phyloP scores from a whole-genome alignment of 2,113 vertebrate species.

The Gavialis gangeticus region DNA sequence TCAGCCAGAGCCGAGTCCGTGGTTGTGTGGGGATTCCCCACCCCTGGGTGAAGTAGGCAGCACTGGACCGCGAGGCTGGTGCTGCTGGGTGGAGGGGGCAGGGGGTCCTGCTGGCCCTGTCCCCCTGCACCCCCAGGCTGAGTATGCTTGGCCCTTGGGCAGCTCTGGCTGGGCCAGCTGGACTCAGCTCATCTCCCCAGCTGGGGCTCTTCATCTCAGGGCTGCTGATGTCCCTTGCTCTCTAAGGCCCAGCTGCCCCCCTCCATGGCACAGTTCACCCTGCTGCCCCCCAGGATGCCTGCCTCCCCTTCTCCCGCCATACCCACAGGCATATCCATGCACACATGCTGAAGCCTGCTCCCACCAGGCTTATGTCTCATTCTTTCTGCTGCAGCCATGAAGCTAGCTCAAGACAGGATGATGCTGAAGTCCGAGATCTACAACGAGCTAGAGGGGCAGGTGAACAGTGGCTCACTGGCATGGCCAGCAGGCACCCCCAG shows the following conservation, averaged over 20 bases:
- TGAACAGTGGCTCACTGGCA: constrained; percentile 34
- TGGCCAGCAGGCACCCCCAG: rapidly evolving
- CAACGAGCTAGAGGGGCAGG: constrained; percentile 92
- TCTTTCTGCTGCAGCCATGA: constrained; percentile 79
- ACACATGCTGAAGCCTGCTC: background rate
- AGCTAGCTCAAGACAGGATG: constrained; percentile 85
- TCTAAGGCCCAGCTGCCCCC: rapidly evolving
- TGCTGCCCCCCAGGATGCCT: background rate
- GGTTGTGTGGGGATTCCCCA: background rate
- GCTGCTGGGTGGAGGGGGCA: background rate
- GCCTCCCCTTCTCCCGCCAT: too few species aligned
- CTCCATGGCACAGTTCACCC: background rate
- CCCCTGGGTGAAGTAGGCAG: background rate
- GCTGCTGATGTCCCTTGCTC: background rate
- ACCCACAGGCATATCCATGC: too few species aligned
- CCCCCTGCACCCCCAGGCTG: background rate
- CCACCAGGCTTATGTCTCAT: background rate
- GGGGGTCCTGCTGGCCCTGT: background rate
- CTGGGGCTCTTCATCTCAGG: too few species aligned
- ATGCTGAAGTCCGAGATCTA: constrained; percentile 94
- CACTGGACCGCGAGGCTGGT: background rate
- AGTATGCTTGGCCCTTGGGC: too few species aligned
- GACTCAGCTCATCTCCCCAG: too few species aligned
- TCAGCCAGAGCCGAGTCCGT: too few species aligned
- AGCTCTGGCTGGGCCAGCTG: too few species aligned